Conservation (phyloP, 2,888 invertebrate genomes). For the Meloe dianella region DNA sequence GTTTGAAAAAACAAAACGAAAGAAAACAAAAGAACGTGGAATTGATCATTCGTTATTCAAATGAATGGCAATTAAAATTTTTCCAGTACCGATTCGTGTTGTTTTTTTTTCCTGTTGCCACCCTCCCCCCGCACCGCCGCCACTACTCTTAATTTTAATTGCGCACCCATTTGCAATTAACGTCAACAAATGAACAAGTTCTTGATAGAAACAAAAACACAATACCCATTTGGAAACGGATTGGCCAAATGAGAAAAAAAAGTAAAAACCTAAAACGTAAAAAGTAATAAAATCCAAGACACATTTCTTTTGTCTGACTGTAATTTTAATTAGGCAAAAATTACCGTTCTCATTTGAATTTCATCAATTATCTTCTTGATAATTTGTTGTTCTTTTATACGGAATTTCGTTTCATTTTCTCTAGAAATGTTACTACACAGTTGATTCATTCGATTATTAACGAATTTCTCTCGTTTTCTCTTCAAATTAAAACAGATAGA, state of each 20-base stretch:
- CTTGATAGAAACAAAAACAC: background rate
- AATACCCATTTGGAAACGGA: background rate
- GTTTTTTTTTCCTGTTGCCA: too few species aligned
- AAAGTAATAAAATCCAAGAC: background rate
- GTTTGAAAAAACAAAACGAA: background rate
- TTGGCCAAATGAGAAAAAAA: background rate
- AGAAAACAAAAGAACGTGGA: background rate
- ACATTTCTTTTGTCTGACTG: background rate
- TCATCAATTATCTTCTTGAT: background rate
- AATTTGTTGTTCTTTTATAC: slow-evolving; percentile 5
- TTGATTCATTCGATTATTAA: too few species aligned
- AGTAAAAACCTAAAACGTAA: background rate
- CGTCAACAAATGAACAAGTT: slow-evolving; percentile 8
- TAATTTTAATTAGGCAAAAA: slow-evolving; percentile 3
- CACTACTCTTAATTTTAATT: background rate
- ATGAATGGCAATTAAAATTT: background rate
- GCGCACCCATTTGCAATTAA: background rate
- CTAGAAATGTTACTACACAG: too few species aligned
- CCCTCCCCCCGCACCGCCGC: too few species aligned
- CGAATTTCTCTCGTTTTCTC: background rate
- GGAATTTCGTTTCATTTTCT: too few species aligned
- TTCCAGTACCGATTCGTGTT: background rate
- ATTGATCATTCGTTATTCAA: background rate
- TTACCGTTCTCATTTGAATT: background rate
- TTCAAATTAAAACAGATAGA: slow-evolving; percentile 1